Evolutionary conservation across 2,113 vertebrate species (phyloP).

Genomic region (Coracopsis vasa): DNA sequence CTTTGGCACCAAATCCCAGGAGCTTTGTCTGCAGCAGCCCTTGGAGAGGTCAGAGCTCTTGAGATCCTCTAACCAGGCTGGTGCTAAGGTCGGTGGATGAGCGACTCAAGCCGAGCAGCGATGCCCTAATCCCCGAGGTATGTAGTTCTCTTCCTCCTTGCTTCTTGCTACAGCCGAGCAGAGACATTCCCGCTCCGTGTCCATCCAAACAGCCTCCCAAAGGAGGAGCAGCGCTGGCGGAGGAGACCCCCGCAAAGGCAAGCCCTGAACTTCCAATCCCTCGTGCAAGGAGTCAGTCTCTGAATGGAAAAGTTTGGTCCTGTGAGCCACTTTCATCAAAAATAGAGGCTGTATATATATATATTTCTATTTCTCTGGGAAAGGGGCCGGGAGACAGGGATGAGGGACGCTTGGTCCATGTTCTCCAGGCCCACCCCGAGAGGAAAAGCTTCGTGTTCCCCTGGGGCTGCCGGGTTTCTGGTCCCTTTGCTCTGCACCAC

Average conservation of each 20-base stretch:
- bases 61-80: slow-evolving; percentile 12
- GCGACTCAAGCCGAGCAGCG: slow-evolving; percentile 9
- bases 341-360: slow-evolving; percentile 63
- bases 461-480: slow-evolving; percentile 22
- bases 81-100: slow-evolving; percentile 17
- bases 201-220: background rate
- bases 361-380: slow-evolving; percentile 64
- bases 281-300: slow-evolving; percentile 58
- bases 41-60: slow-evolving; percentile 10
- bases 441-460: background rate
- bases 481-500: slow-evolving; percentile 31
- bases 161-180: background rate
- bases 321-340: slow-evolving; percentile 72
- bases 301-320: slow-evolving; percentile 75
- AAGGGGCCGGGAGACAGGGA: slow-evolving; percentile 16
- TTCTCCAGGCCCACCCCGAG: slow-evolving; percentile 3
- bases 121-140: slow-evolving; percentile 56
- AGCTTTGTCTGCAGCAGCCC: slow-evolving; percentile 19
- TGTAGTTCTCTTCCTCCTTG: slow-evolving; percentile 1
- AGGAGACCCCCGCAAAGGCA: slow-evolving; percentile 49
- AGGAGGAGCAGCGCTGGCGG: background rate
- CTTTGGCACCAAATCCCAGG: background rate
- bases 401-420: background rate
- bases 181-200: background rate
- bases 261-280: slow-evolving; percentile 10